phyloP scores from a whole-genome alignment of 2,797 vertebrate genomes.

The Smutsia temminckii region DNA sequence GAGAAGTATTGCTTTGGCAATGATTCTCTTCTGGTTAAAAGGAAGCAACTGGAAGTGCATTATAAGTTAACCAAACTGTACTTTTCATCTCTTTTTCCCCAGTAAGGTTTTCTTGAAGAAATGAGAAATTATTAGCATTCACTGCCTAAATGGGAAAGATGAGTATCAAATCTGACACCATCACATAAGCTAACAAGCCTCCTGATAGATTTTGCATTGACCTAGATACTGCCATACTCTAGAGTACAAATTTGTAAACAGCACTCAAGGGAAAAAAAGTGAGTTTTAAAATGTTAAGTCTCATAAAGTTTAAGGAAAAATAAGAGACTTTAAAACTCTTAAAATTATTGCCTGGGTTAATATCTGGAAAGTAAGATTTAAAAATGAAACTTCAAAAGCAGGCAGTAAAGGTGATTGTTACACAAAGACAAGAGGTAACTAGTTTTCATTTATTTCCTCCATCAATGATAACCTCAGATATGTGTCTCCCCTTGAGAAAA shows the following conservation, averaged over 20 bases:
- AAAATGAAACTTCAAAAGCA: constrained; percentile 23
- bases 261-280: too few species aligned
- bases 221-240: too few species aligned
- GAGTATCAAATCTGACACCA: not conserved
- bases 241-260: not conserved
- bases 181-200: not conserved
- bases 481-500: not conserved
- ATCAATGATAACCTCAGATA: not conserved
- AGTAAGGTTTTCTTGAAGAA: constrained; percentile 32
- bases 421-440: not conserved
- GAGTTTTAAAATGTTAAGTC: not conserved
- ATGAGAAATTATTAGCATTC: not conserved
- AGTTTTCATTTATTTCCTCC: not conserved
- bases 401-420: not conserved
- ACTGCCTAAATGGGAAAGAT: not conserved
- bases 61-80: not conserved
- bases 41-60: not conserved
- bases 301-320: not conserved
- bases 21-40: constrained; percentile 10
- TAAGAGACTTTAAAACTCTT: not conserved
- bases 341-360: constrained; percentile 44
- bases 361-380: not conserved
- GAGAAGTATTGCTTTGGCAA: constrained; percentile 12
- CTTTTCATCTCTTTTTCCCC: not conserved
- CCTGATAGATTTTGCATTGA: not conserved